phyloP scores from a whole-genome alignment of 37 sponge, comb jelly and placozoan genomes.

The Ephydatia muelleri region DNA sequence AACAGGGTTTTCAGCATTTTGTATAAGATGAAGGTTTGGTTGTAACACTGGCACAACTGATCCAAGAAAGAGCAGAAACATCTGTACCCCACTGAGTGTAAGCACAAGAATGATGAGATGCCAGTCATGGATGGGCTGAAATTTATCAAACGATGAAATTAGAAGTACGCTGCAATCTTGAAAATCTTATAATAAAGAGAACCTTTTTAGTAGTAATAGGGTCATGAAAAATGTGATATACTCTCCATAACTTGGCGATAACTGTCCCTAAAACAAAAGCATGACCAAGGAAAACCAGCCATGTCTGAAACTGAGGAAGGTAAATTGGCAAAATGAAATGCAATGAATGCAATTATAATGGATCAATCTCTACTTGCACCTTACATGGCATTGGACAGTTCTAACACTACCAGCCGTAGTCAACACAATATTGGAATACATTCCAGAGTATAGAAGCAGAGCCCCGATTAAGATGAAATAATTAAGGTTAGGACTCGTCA shows the following conservation, averaged over 20 bases:
- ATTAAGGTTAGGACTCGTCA: conserved; percentile 68
- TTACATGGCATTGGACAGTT: conserved; percentile 43
- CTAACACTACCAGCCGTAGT: background rate
- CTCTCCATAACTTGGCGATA: background rate
- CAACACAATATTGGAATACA: conserved; percentile 20
- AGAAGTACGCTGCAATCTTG: background rate
- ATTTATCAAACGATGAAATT: background rate
- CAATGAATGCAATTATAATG: background rate
- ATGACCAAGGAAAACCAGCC: background rate
- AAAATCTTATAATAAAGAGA: background rate
- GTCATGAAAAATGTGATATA: background rate
- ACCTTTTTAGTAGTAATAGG: background rate
- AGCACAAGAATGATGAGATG: background rate
- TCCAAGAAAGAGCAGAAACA: background rate
- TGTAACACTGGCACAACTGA: background rate
- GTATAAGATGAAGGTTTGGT: background rate
- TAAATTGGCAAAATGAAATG: background rate
- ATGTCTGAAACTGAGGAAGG: background rate
- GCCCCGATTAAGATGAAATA: conserved; percentile 53
- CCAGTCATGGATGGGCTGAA: background rate
- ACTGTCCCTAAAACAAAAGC: background rate
- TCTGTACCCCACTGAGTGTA: background rate
- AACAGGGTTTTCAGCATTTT: background rate
- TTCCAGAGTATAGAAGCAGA: conserved; percentile 17
- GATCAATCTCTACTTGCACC: background rate